phyloP scores from a whole-genome alignment of 2,888 invertebrate species.

The Apamea sordens region DNA sequence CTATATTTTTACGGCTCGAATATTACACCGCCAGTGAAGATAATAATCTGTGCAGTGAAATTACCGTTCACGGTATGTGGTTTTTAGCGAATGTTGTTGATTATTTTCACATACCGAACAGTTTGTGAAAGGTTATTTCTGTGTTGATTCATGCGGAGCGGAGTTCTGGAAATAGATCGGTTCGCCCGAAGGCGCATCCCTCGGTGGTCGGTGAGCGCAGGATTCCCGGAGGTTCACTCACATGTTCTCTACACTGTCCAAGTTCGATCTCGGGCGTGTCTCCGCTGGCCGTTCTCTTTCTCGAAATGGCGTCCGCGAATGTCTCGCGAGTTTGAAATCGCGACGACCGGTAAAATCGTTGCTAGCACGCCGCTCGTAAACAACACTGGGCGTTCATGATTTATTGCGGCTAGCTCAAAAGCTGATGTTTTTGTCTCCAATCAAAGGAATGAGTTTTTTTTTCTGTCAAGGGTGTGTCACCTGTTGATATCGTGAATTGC shows the following conservation, averaged over 20 bases:
- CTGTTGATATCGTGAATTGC: constrained; percentile 80
- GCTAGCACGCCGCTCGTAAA: constrained; percentile 73
- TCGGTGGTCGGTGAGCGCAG: constrained; percentile 78
- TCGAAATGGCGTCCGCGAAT: constrained; percentile 88
- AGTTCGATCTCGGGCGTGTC: constrained; percentile 82
- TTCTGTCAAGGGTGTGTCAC: constrained; percentile 85
- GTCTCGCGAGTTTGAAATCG: constrained; percentile 86
- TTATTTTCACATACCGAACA: constrained; percentile 84
- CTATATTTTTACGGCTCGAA: constrained; percentile 81
- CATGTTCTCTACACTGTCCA: constrained; percentile 64
- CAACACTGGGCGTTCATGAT: constrained; percentile 68
- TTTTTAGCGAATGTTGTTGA: constrained; percentile 81
- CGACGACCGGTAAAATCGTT: constrained; percentile 88
- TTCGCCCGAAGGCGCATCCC: constrained; percentile 87
- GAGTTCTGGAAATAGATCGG: constrained; percentile 89
- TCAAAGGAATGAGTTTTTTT: constrained; percentile 61
- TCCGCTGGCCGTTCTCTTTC: constrained; percentile 79
- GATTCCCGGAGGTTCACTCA: constrained; percentile 79
- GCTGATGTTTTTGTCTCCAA: constrained; percentile 59
- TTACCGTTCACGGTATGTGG: constrained; percentile 89
- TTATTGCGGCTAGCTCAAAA: constrained; percentile 58
- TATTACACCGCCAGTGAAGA: constrained; percentile 80
- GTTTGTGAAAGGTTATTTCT: constrained; percentile 90
- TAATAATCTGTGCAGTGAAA: constrained; percentile 86
- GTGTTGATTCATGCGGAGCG: constrained; percentile 90